Evolutionary conservation across 2,888 invertebrate species (phyloP).

Genomic region (Napeogenes sylphis): DNA sequence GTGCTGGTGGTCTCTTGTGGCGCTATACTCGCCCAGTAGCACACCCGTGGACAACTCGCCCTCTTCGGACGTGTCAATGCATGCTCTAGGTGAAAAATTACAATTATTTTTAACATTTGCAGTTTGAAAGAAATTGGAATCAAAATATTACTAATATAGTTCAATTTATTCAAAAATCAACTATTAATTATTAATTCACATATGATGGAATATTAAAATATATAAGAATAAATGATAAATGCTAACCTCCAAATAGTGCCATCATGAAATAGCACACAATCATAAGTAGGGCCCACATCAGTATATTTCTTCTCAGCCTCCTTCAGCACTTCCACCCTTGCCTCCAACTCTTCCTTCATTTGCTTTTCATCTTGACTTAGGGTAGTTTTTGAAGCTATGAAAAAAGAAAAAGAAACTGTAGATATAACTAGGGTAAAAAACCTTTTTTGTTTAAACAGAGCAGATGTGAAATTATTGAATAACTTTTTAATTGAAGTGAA

Average conservation of each 20-base stretch:
- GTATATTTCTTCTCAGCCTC: constrained; percentile 90
- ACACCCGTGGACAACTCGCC: constrained; percentile 89
- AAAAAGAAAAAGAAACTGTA: constrained; percentile 3
- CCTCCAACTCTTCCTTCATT: constrained; percentile 92
- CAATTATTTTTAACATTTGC: too few relatives aligned
- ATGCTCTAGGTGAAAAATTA: constrained; percentile 76
- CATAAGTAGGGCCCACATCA: constrained; percentile 93
- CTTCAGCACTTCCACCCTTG: constrained; percentile 88
- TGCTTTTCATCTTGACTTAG: constrained; percentile 84
- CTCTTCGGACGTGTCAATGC: constrained; percentile 88
- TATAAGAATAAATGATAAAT: constrained; percentile 17
- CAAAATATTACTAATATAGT: constrained; percentile 12
- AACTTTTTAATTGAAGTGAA: too few relatives aligned
- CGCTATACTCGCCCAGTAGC: constrained; percentile 88
- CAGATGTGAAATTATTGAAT: too few relatives aligned
- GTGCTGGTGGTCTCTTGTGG: constrained; percentile 86
- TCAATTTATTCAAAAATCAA: too few relatives aligned
- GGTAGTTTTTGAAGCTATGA: constrained; percentile 65
- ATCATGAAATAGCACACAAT: constrained; percentile 95
- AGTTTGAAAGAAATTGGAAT: background rate
- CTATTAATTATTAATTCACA: too few relatives aligned
- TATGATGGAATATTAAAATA: too few relatives aligned
- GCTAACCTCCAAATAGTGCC: constrained; percentile 90
- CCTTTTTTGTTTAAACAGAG: too few relatives aligned
- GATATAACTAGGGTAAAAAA: background rate